phyloP scores from a whole-genome alignment of 2,113 vertebrate species.

The Sphyrna mokarran region DNA sequence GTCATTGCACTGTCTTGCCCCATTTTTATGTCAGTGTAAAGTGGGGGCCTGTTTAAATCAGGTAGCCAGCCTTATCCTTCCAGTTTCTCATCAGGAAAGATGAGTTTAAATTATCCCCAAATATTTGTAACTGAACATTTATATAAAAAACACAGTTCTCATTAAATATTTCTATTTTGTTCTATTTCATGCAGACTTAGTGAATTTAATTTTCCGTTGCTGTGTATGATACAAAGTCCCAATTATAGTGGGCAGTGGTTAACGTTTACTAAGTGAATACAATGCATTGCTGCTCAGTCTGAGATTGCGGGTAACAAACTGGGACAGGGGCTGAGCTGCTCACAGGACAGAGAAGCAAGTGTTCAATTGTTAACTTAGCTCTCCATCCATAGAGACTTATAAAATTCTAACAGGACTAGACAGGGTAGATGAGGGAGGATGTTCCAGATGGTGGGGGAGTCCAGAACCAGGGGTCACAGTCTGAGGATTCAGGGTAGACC shows the following conservation, averaged over 20 bases:
- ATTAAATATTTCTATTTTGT: not conserved
- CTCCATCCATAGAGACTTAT: too few relatives aligned
- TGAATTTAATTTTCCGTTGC: not conserved
- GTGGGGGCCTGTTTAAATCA: not conserved
- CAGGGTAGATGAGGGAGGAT: too few relatives aligned
- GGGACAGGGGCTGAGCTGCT: not conserved
- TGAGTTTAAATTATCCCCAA: not conserved
- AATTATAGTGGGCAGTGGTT: not conserved
- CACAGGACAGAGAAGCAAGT: too few relatives aligned
- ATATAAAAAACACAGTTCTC: not conserved
- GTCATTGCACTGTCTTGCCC: too few relatives aligned
- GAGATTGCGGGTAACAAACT: not conserved
- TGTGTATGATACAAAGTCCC: not conserved
- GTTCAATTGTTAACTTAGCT: not conserved
- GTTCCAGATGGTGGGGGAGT: too few relatives aligned
- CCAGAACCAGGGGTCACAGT: too few relatives aligned
- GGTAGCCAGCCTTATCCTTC: not conserved
- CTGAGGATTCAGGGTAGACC: too few relatives aligned
- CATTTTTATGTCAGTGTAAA: too few relatives aligned
- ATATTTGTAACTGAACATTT: not conserved
- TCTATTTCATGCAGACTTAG: not conserved
- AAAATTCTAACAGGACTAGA: too few relatives aligned
- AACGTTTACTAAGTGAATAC: not conserved
- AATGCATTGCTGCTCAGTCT: not conserved
- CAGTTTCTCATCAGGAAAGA: not conserved